Conservation (phyloP, 2,888 invertebrate genomes). For the Gastracanthus pulcherrimus region DNA sequence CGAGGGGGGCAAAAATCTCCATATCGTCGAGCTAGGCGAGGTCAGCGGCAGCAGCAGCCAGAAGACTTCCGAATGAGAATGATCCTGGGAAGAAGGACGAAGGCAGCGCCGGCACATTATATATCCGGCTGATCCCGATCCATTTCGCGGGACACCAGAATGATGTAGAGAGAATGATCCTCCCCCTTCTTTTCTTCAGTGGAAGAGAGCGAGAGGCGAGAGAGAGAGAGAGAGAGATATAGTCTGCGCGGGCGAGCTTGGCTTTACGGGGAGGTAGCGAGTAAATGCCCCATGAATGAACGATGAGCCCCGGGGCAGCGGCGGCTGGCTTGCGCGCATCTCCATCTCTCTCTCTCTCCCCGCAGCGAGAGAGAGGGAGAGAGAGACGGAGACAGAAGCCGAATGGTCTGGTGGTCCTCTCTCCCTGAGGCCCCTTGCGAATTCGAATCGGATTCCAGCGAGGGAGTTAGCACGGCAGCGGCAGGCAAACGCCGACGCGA, state of each 20-base stretch:
- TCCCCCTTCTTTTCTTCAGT: too few species aligned
- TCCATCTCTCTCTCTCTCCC: constrained; percentile 18
- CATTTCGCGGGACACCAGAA: constrained; percentile 72
- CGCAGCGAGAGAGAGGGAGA: too few species aligned
- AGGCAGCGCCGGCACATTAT: constrained; percentile 66
- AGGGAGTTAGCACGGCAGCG: constrained; percentile 60
- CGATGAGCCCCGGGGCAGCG: constrained; percentile 72
- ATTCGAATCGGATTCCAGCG: constrained; percentile 72
- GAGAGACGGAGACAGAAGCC: constrained; percentile 12
- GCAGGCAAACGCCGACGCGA: not conserved
- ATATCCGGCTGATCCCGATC: constrained; percentile 72
- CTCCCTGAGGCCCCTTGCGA: constrained; percentile 61
- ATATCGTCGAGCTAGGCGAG: constrained; percentile 20
- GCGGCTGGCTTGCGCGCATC: not conserved
- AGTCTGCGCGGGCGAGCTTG: constrained; percentile 60
- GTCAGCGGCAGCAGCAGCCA: constrained; percentile 4
- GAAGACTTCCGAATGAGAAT: too few species aligned
- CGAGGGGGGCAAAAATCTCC: constrained; percentile 29
- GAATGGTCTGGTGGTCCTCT: not conserved
- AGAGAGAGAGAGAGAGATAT: constrained; percentile 52
- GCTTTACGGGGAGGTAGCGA: constrained; percentile 74
- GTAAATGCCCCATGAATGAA: constrained; percentile 77
- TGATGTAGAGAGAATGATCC: too few species aligned
- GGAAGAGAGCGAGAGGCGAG: too few species aligned
- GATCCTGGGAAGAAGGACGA: not conserved